A percentile compares a stretch with the other conserved stretches of the same genome.
phyloP scores from a whole-genome alignment of 2,888 invertebrate genomes.

The Theretra japonica region DNA sequence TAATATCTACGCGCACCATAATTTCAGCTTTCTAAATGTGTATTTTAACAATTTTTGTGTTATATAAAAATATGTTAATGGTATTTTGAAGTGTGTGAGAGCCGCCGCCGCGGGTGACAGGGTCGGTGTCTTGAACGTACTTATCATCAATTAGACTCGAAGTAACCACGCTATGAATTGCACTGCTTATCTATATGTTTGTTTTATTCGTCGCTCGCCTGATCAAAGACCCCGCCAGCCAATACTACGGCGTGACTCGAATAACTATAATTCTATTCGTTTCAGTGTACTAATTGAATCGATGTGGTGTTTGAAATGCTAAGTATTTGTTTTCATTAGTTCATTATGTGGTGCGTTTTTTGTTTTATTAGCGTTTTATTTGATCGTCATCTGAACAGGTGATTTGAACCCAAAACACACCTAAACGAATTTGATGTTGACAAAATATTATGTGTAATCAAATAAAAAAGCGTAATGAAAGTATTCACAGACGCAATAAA shows the following conservation, averaged over 20 bases:
- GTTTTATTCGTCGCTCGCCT: conserved; percentile 52
- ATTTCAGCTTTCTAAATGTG: conserved; percentile 50
- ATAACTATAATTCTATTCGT: conserved; percentile 62
- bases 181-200: conserved; percentile 45
- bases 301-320: conserved; percentile 58
- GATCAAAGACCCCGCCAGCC: conserved; percentile 58
- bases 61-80: conserved; percentile 49
- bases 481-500: conserved; percentile 3
- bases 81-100: conserved; percentile 49
- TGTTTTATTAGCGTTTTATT: conserved; percentile 33
- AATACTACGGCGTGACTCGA: conserved; percentile 56
- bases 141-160: conserved; percentile 58
- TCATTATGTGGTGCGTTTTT: conserved; percentile 41
- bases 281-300: conserved; percentile 67
- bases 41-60: conserved; percentile 39
- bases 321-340: conserved; percentile 68
- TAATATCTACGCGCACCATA: conserved; percentile 50
- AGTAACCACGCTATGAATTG: conserved; percentile 58
- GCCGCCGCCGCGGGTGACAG: conserved; percentile 58
- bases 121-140: conserved; percentile 41
- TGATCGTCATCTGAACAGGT: neutral
- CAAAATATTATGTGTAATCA: conserved; percentile 2
- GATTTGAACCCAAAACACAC: neutral
- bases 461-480: conserved; percentile 14
- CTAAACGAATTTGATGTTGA: neutral